Conservation (phyloP, 2,797 vertebrate genomes). For the Eurystomus glaucurus region DNA sequence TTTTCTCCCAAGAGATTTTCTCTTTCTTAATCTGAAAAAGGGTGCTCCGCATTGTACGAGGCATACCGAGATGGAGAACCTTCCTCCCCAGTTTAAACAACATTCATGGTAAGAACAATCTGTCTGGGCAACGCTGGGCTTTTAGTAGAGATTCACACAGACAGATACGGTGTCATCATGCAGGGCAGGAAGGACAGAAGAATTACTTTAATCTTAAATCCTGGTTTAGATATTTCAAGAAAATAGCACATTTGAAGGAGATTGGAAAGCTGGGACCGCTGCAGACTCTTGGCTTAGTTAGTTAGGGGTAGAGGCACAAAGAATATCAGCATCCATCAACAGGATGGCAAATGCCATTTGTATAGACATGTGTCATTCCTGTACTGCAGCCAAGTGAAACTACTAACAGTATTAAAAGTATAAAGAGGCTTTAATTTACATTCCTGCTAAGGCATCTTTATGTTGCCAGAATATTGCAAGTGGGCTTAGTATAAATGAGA, state of each 20-base stretch:
- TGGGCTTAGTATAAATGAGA: constrained; percentile 53
- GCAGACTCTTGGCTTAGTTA: not conserved
- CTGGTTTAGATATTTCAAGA: not conserved
- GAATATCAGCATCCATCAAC: constrained; percentile 53
- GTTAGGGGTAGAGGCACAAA: not conserved
- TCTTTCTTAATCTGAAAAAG: not conserved
- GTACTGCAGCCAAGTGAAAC: constrained; percentile 71
- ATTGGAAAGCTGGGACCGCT: not conserved
- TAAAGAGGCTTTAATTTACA: constrained; percentile 63
- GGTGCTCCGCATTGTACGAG: not conserved
- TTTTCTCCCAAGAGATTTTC: not conserved
- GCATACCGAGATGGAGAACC: not conserved
- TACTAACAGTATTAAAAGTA: constrained; percentile 63
- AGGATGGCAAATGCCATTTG: constrained; percentile 53
- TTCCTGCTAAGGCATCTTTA: constrained; percentile 43
- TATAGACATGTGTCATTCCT: constrained; percentile 70
- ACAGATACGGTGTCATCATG: fast-evolving
- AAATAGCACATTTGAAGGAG: not conserved
- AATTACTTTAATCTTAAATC: not conserved
- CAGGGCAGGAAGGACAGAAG: not conserved
- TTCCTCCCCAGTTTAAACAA: not conserved
- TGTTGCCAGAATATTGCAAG: constrained; percentile 50
- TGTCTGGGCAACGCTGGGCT: not conserved
- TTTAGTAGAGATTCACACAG: not conserved
- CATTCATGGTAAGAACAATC: not conserved